Evolutionary conservation across 2,797 vertebrate genomes (phyloP).

Genomic region (Pitangus sulphuratus): DNA sequence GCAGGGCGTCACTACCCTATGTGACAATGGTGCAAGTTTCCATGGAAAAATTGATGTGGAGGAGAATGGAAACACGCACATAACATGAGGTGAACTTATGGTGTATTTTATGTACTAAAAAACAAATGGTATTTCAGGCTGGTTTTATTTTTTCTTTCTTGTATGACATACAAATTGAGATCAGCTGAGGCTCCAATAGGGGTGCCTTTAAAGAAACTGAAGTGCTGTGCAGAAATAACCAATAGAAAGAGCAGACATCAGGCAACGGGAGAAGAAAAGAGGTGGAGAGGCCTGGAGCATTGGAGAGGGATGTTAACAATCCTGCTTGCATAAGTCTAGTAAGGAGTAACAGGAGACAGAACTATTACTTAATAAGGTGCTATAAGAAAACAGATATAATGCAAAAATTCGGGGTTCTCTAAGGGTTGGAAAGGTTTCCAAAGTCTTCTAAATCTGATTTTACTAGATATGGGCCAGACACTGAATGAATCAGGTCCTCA

Average conservation of each 20-base stretch:
- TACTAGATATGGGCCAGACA: neutral
- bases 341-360: neutral
- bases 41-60: neutral
- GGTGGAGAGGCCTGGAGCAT: neutral
- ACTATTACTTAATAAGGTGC: neutral
- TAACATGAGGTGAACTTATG: slow-evolving; percentile 19
- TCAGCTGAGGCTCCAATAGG: neutral
- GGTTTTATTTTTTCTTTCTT: neutral
- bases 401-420: neutral
- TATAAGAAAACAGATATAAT: neutral
- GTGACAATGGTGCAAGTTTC: neutral
- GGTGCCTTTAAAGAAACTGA: neutral
- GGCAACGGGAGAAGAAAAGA: neutral
- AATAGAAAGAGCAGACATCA: neutral
- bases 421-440: neutral
- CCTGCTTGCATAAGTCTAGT: neutral
- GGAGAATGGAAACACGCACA: neutral
- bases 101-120: neutral
- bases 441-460: neutral
- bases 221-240: neutral
- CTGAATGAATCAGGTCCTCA: neutral
- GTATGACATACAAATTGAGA: slow-evolving; percentile 37
- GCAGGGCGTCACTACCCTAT: rapidly evolving
- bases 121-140: neutral
- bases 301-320: neutral